Conservation (phyloP, 2,797 vertebrate species). For the Diplodus puntazzo region DNA sequence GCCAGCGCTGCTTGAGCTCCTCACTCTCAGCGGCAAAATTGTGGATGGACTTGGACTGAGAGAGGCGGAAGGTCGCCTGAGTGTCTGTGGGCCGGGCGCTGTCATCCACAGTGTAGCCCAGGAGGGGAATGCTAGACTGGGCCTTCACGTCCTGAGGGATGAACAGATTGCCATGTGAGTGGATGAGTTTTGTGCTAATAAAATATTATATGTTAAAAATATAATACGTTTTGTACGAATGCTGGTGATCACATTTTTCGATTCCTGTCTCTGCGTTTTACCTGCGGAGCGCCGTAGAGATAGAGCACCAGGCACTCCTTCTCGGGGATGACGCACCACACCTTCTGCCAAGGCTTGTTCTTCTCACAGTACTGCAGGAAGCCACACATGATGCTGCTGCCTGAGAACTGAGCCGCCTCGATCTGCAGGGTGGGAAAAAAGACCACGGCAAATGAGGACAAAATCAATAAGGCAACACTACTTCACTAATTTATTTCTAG, state of each 20-base stretch:
- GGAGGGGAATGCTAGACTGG: constrained; percentile 94
- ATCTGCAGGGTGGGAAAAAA: constrained; percentile 83
- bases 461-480: background rate
- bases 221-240: background rate
- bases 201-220: too few species aligned
- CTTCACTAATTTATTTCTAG: background rate
- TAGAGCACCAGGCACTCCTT: constrained; percentile 96
- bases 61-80: constrained; percentile 92
- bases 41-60: constrained; percentile 95
- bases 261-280: constrained; percentile 46
- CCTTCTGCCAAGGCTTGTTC: constrained; percentile 96
- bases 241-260: rapidly evolving
- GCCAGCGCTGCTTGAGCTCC: constrained; percentile 96
- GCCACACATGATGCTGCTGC: constrained; percentile 95
- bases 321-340: constrained; percentile 97
- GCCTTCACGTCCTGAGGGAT: constrained; percentile 93
- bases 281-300: constrained; percentile 97
- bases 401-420: constrained; percentile 95
- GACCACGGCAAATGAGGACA: background rate
- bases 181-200: background rate
- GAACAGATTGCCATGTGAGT: too few species aligned
- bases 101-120: constrained; percentile 94
- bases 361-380: constrained; percentile 98
- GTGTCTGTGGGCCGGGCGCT: constrained; percentile 86
- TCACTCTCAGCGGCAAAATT: constrained; percentile 94